These are phyloP conservation scores for Lycodopsis pacificus DNA, from an alignment of 2,797 vertebrate species.

Conservation along the genomic window DNA sequence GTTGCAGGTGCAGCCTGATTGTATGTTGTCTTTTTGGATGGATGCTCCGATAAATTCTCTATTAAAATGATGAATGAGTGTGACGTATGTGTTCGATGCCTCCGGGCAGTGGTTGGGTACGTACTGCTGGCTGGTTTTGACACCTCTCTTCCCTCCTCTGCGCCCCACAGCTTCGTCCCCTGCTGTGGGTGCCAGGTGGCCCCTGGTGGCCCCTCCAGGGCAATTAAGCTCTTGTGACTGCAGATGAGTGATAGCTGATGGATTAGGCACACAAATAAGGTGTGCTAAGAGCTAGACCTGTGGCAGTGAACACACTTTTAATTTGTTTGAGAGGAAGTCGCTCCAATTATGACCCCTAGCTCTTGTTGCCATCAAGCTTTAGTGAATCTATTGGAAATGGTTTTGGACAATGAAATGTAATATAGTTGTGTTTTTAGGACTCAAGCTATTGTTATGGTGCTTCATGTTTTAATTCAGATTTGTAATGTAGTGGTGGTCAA, in stretches of 20 bases:
- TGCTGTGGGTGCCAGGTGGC: conserved; percentile 78
- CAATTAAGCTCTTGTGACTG: conserved; percentile 60
- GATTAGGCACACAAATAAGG: conserved; percentile 21
- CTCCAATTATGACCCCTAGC: neutral
- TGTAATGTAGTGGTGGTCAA: neutral
- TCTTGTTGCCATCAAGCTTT: neutral
- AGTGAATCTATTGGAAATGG: neutral
- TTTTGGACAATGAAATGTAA: neutral
- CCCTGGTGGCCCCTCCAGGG: conserved; percentile 67
- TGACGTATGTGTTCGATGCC: conserved; percentile 49
- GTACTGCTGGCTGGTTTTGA: conserved; percentile 54
- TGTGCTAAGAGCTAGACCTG: neutral
- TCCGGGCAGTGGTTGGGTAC: conserved; percentile 37
- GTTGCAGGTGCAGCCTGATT: conserved; percentile 2
- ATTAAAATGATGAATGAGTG: conserved; percentile 46
- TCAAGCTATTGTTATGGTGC: neutral
- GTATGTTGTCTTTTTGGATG: conserved; percentile 7
- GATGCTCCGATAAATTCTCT: conserved; percentile 39
- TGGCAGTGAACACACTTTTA: neutral
- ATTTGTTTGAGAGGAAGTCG: neutral
- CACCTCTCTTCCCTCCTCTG: conserved; percentile 27
- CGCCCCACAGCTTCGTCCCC: conserved; percentile 50
- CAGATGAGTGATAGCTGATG: conserved; percentile 59
- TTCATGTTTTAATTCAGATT: neutral
- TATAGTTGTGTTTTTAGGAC: neutral